A percentile compares a stretch with the other conserved stretches of the same genome.
phyloP scores from a whole-genome alignment of 2,113 vertebrate genomes.

The Archilochus colubris region DNA sequence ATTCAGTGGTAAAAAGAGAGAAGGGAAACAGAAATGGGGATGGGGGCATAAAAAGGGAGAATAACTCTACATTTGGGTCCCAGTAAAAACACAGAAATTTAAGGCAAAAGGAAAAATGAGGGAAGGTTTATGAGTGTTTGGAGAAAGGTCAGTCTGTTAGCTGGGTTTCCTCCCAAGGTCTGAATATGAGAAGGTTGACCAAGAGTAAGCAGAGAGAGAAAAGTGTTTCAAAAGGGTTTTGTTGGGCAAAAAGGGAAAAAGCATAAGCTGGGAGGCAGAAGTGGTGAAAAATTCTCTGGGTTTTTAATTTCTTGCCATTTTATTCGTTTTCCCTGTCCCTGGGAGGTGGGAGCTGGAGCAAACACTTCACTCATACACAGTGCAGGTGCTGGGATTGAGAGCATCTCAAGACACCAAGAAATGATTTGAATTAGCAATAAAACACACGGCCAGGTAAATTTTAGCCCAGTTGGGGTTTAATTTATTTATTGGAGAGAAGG shows the following conservation, averaged over 20 bases:
- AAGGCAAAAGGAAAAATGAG: neutral
- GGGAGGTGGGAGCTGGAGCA: neutral
- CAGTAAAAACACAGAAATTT: neutral
- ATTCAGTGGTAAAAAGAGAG: neutral
- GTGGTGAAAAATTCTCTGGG: neutral
- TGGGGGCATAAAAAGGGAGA: neutral
- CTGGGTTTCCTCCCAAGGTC: neutral
- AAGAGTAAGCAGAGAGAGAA: neutral
- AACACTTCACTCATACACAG: rapidly evolving
- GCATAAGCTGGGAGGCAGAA: neutral
- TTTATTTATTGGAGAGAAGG: neutral
- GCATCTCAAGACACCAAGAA: neutral
- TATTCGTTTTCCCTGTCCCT: neutral
- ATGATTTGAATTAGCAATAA: neutral
- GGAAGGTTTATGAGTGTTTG: neutral
- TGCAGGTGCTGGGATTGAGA: neutral
- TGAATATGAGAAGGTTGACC: neutral
- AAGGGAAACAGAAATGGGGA: neutral
- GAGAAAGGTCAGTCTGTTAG: constrained; percentile 17
- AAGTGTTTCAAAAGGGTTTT: neutral
- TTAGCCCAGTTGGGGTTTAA: neutral
- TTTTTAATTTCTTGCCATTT: neutral
- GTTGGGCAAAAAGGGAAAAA: neutral
- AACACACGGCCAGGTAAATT: neutral
- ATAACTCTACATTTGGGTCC: neutral